phyloP scores from a whole-genome alignment of 1,140 invertebrate species.

The Drosophila littoralis region DNA sequence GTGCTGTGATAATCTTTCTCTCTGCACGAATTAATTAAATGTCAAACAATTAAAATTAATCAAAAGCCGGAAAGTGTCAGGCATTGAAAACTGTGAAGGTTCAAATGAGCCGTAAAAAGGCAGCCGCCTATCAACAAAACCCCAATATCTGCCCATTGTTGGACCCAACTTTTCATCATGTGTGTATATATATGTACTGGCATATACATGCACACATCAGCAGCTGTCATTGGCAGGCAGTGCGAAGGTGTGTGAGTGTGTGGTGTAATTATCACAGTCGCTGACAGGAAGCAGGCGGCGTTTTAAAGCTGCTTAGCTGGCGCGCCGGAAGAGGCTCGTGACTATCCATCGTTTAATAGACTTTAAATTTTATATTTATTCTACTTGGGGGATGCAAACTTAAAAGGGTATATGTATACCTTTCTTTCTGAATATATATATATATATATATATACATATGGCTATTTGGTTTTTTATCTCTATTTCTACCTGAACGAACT shows the following conservation, averaged over 20 bases:
- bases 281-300: conserved; percentile 44
- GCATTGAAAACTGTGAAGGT: conserved; percentile 40
- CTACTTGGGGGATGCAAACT: conserved; percentile 2
- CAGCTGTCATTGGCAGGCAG: conserved; percentile 9
- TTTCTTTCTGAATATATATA: no score
- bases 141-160: background rate
- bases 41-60: conserved; percentile 28
- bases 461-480: no score
- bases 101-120: conserved; percentile 53
- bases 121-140: conserved; percentile 5
- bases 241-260: conserved; percentile 7
- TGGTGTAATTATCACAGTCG: conserved; percentile 29
- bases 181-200: background rate
- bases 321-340: conserved; percentile 39
- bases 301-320: conserved; percentile 61
- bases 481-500: no score
- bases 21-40: conserved; percentile 37
- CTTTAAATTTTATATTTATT: conserved; percentile 70
- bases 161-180: conserved; percentile 13
- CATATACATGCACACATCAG: background rate
- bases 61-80: conserved; percentile 20
- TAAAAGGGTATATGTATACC: conserved; percentile 4
- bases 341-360: conserved; percentile 62
- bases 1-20: conserved; percentile 33
- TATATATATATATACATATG: no score